phyloP scores from a whole-genome alignment of 2,113 vertebrate genomes.

The Protobothrops mucrosquamatus region DNA sequence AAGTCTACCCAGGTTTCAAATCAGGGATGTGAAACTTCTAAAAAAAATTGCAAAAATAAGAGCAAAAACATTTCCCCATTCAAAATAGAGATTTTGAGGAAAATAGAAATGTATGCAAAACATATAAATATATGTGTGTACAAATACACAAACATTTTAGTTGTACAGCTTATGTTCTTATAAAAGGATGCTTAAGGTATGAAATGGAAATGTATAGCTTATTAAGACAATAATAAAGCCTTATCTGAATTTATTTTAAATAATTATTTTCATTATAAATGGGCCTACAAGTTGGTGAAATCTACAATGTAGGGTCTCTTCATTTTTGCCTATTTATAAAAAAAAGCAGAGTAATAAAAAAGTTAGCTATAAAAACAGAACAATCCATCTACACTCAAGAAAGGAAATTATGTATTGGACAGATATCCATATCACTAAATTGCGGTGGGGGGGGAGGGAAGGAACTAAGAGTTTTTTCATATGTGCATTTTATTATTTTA shows the following conservation, averaged over 20 bases:
- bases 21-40: background rate
- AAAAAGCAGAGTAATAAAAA: background rate
- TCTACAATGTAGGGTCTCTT: background rate
- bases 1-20: background rate
- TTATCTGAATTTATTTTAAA: background rate
- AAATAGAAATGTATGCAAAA: background rate
- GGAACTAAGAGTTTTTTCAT: background rate
- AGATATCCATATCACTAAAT: background rate
- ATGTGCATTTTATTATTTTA: background rate
- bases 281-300: background rate
- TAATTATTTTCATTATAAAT: background rate
- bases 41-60: background rate
- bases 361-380: background rate
- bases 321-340: background rate
- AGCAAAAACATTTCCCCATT: background rate
- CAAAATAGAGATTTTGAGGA: background rate
- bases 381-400: background rate
- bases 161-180: background rate
- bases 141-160: background rate
- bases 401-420: background rate
- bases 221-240: background rate
- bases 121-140: background rate
- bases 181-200: background rate
- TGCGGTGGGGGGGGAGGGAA: background rate
- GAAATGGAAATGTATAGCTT: background rate